Base-by-base conservation (phyloP, 2,888 invertebrate genomes). In the Agrochola macilenta region DNA sequence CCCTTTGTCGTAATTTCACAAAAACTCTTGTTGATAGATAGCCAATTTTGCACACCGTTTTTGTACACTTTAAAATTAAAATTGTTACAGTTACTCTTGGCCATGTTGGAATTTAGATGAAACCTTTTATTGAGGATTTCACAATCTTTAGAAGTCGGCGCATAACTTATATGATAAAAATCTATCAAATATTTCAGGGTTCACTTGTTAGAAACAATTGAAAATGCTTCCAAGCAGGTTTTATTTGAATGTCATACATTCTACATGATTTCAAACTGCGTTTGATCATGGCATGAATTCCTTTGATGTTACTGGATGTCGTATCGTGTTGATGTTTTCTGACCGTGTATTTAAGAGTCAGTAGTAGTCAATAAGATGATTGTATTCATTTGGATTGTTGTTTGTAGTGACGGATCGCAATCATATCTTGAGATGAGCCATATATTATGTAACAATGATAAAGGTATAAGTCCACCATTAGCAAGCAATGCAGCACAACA, bases 171-270 rank as follows among this genome's bases (percentile, higher is more conserved):
- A 70, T 26, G 61, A 54, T 46, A 77, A 83, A 35, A 78, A 68
- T 61, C 46, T 82, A 71, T 84, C 39, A 68, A 61, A 71, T 64
- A 58, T 52, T 80, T 75, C 82, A 82, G 84, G 85, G 82, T 82
- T 82, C 81, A 82, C 82, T 84, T 83, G 73, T 84, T 70, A 84
- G 74, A 79, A 52, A 84, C 81, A 82, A 82, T 79, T 81, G 81
- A 83, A 81, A 79, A 81, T 69, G 69, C 84, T 79, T 81, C 26
- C 74, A 83, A 81, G 81, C 83, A 30, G 71, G 71, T 57, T 78
- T 82, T 43, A n/a, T 49, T 68, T 83, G 35, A 35, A 66, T 77
- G 8, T 70, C 57, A 52, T 65, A 69, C 39, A 60, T 58, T 69
- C 43, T 20, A 26, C 61, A 70, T 78, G 69, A 54, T 14, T 65